These are phyloP conservation scores for Brenthis daphne DNA, from an alignment of 2,888 invertebrate species.

Conservation along the genomic window DNA sequence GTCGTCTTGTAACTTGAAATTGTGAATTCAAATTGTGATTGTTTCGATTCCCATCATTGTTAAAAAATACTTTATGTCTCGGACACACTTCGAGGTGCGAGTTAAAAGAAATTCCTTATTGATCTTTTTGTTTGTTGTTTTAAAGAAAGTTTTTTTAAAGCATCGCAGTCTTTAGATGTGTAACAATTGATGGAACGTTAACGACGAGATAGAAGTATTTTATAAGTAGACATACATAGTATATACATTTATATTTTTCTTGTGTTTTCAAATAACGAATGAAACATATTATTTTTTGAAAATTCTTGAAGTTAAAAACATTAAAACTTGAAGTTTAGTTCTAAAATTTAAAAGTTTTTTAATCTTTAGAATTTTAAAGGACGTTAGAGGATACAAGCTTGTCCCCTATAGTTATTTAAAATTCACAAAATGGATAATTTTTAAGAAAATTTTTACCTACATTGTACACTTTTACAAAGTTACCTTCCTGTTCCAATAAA, in stretches of 20 bases:
- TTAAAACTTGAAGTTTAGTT: too few species aligned
- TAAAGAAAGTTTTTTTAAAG: neutral
- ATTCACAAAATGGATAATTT: constrained; percentile 15
- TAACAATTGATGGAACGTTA: too few species aligned
- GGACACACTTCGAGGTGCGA: constrained; percentile 38
- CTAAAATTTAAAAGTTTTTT: too few species aligned
- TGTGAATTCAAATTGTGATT: constrained; percentile 62
- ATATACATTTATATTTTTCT: too few species aligned
- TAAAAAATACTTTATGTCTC: constrained; percentile 34
- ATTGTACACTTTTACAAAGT: constrained; percentile 16
- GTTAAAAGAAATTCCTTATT: constrained; percentile 36
- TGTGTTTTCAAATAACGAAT: too few species aligned
- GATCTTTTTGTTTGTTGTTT: constrained; percentile 23
- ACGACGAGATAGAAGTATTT: too few species aligned
- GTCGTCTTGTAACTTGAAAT: constrained; percentile 57
- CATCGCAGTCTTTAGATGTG: too few species aligned
- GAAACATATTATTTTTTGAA: too few species aligned
- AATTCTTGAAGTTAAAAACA: too few species aligned
- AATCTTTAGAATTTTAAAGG: too few species aligned
- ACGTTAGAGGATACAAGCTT: neutral
- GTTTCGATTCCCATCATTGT: constrained; percentile 61
- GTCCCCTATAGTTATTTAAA: neutral
- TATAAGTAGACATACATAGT: too few species aligned
- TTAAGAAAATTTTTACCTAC: constrained; percentile 16
- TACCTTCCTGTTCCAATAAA: constrained; percentile 19